Evolutionary conservation across 2,113 vertebrate species (phyloP), one percentile per base, ranked within the genome.

Genomic region (Agapornis roseicollis): DNA sequence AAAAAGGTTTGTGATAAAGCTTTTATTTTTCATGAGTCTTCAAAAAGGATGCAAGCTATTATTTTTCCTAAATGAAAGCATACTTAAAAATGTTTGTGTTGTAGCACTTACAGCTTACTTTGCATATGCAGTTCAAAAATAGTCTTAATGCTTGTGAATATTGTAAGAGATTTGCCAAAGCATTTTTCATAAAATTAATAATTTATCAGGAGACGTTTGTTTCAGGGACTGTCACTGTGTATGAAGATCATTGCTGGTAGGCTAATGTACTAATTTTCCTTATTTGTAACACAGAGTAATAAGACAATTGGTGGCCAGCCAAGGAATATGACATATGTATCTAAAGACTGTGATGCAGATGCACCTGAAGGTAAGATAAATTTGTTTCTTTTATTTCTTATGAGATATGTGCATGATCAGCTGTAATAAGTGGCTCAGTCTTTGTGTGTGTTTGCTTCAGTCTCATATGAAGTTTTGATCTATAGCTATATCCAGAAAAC

Each of bases 301-400:
- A 70, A 92, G 72, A 98, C 98, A 76, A n/a, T 56, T 70, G 91
- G 94, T 92, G 96, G 91, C 25, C 95, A 76, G 33, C 87, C 83
- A 80, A 95, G 85, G 96, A 99, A 98, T 85, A 95, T 89, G 95
- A 98, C 92, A 33, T 86, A 94, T 85, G 96, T 98, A 65, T 97
- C 98, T 44, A 99, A 97, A 97, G 98, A 97, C 87, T 99, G 99
- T 97, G 99, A 99, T 95, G 99, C 99, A n/a, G 98, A 99, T 79
- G 99, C 99, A 50, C 99, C 99, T 80, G 98, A 98, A 98, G 99
- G 99, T 99, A 98, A 98, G 98, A 65, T 17, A 39, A 28, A 19
- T 85, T 47, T 22, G 12, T 33, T 76, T 58, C 4, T 71, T 66
- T 0, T 37, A 7, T 80, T 58, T 53, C 20, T 8, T 15, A 1